Evolutionary conservation across 2,113 vertebrate species (phyloP), one percentile per base, ranked within the genome.

Genomic region (Dissostichus mawsoni): DNA sequence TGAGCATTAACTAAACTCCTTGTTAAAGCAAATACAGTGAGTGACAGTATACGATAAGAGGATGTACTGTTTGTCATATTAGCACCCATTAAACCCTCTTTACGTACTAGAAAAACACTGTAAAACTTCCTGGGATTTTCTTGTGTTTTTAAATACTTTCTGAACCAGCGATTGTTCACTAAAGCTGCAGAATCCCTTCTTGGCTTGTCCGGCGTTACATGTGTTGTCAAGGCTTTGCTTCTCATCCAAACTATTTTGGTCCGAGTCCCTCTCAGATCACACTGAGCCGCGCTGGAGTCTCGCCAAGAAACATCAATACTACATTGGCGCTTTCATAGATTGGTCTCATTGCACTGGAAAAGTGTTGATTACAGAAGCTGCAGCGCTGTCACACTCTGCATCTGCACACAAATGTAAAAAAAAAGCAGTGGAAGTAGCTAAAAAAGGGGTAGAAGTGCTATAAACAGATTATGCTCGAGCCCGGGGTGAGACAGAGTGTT

Each of bases 301-400:
- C 41, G 87, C 85, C 88, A 88, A 47, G 67, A 71, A 25, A 52
- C 58, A 50, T 88, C 76, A 76, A 76, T 86, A 81, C 36, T 33
- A 58, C 79, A 68, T 70, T 64, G 65, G n/a, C 3, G 50, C 56
- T 58, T 20, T 75, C 68, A 83, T 80, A 71, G 85, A 83, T 85
- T 73, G 81, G 53, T 74, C 52, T 80, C 45, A 76, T 88, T 81
- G 63, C 56, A 16, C 33, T 67, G 62, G 74, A 79, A 84, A 66
- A 33, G 36, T 36, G 58, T 81, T 66, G 80, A 69, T 83, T 69
- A 63, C 48, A 69, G 66, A 51, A n/a, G 65, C 63, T 50, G 53
- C 18, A 61, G 29, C 50, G 64, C n/a, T n/a, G 5, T 64, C 55
- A 59, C 66, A 20, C 47, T 12, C 18, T 76, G 58, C 59, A 50